Evolutionary conservation across 2,888 invertebrate genomes (phyloP).

Genomic region (Crocallis elinguaria): DNA sequence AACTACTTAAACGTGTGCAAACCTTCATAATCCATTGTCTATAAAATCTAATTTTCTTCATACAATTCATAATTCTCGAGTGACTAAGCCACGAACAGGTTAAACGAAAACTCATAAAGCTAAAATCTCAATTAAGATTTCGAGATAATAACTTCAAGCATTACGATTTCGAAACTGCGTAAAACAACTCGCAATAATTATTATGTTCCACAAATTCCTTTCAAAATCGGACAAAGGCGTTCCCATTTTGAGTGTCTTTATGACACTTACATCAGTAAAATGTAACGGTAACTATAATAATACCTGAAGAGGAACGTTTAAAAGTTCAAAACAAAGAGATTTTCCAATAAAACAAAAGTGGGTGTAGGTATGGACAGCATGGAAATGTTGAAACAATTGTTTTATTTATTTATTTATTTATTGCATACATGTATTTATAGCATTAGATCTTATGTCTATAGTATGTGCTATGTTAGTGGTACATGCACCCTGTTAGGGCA

Average conservation of each 20-base stretch:
- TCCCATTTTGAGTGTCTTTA: slow-evolving; percentile 30
- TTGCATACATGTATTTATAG: neutral
- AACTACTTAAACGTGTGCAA: too few species aligned
- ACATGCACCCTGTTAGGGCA: too few species aligned
- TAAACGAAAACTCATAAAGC: slow-evolving; percentile 2
- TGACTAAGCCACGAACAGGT: neutral
- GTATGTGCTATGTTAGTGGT: too few species aligned
- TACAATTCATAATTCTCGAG: neutral
- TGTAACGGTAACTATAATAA: slow-evolving; percentile 29
- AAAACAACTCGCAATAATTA: slow-evolving; percentile 5
- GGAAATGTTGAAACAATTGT: neutral
- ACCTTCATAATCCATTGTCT: too few species aligned
- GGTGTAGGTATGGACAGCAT: neutral
- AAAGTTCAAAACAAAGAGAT: slow-evolving; percentile 29
- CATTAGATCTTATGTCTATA: too few species aligned
- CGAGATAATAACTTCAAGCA: slow-evolving; percentile 2
- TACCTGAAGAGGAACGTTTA: slow-evolving; percentile 22
- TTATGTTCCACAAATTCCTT: slow-evolving; percentile 2
- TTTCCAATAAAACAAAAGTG: slow-evolving; percentile 25
- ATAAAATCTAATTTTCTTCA: too few species aligned
- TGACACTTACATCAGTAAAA: slow-evolving; percentile 29
- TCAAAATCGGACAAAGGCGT: slow-evolving; percentile 28
- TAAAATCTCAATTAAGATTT: slow-evolving; percentile 9
- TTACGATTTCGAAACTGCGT: slow-evolving; percentile 8
- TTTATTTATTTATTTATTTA: too few species aligned